Conservation (phyloP, 2,888 invertebrate species). For the Mythimna lalbum region DNA sequence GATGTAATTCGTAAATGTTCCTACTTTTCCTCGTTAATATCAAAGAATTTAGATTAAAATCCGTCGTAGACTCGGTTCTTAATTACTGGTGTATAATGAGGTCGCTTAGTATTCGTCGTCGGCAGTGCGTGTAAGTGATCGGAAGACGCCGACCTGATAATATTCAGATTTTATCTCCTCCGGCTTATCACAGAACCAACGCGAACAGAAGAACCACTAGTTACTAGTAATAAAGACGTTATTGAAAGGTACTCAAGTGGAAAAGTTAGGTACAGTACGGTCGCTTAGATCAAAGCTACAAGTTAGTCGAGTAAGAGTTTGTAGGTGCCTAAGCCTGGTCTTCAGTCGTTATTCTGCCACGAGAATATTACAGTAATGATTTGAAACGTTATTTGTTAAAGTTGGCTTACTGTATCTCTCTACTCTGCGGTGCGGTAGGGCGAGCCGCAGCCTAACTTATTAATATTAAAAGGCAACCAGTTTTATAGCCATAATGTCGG, state of each 20-base stretch:
- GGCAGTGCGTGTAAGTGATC: conserved; percentile 33
- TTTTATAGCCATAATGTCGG: conserved; percentile 31
- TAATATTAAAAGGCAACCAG: conserved; percentile 49
- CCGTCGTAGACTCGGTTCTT: background rate
- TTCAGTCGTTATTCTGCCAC: background rate
- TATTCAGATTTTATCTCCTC: conserved; percentile 33
- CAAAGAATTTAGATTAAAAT: background rate
- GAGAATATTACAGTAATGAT: background rate
- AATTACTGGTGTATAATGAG: conserved; percentile 15
- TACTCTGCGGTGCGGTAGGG: background rate
- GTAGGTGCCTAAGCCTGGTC: background rate
- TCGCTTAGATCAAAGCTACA: background rate
- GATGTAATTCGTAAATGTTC: too few species aligned
- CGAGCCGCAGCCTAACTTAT: conserved; percentile 33
- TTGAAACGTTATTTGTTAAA: background rate
- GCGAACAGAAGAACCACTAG: conserved; percentile 5
- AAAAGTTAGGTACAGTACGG: background rate
- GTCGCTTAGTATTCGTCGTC: conserved; percentile 12
- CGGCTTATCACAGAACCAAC: background rate
- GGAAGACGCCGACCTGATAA: conserved; percentile 21
- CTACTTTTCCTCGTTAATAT: background rate
- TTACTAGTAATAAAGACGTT: background rate
- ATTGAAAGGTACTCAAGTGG: background rate
- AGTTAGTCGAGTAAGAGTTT: background rate
- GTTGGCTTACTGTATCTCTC: conserved; percentile 4